Base-by-base conservation (phyloP, 2,113 vertebrate genomes). In the Microcebus griseorufus region DNA sequence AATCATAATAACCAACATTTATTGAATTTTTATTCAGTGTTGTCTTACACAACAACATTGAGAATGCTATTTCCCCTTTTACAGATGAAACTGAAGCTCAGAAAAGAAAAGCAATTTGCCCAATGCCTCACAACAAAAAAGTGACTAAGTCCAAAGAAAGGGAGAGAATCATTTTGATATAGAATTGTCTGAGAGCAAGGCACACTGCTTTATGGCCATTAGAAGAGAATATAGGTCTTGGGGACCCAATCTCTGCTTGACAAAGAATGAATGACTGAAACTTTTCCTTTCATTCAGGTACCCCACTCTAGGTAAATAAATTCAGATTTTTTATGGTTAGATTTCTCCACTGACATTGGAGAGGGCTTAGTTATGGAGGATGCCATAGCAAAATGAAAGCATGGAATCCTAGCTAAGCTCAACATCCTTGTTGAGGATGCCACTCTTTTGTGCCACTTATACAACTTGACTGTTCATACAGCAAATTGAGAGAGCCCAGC, bases 41-140 rank as follows among this genome's bases (percentile, higher is more conserved):
- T 34, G 0, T 70, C 95, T 87, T 42, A 82, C 2, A 93, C 42
- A 85, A 48, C 25, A 80, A 80, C 65, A 62, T 18, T 72, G 29
- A 89, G n/a, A 88, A 94, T 14, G 20, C 42, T 53, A 90, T 34
- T 79, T 79, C 13, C 3, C 12, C 13, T 70, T 76, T 95, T 65
- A 93, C 20, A 95, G 93, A 95, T 10, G 60, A 90, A 96, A 86
- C 1, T 80, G 65, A 86, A 64, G 8, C 17, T 42, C 86, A 85
- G 64, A 67, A 94, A 93, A 84, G 64, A 37, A 95, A 97, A 96
- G 32, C 64, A 76, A 96, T 11, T 81, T 95, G 73, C 11, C 48
- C 32, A 96, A 22, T 32, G 82, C 45, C 84, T 96, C 37, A 72
- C 8, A 93, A 79, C 0, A 29, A 23, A 29, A 79, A 96, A 90